These are phyloP conservation scores for Corythornis madagascariensis DNA, from an alignment of 2,113 vertebrate species.

Conservation along the genomic window DNA sequence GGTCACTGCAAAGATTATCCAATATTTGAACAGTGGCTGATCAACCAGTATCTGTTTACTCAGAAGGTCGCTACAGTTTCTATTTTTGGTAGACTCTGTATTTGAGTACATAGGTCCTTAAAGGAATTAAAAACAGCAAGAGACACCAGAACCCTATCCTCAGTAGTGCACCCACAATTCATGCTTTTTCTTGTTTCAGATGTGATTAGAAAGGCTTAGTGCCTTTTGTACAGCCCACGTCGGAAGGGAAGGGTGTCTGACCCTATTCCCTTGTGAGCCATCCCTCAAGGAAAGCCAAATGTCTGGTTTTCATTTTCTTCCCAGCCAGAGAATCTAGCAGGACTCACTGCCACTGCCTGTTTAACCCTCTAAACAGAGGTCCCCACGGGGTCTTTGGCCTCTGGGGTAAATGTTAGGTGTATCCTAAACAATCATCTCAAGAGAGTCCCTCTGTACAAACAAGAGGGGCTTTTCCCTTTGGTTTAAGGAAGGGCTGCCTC, in stretches of 20 bases:
- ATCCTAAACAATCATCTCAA: neutral
- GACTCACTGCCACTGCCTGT: neutral
- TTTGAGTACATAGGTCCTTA: neutral
- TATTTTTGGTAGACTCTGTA: neutral
- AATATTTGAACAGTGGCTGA: slow-evolving; percentile 34
- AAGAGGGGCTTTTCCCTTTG: accelerated
- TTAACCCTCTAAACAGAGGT: neutral
- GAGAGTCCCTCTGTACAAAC: neutral
- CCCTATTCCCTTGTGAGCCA: accelerated
- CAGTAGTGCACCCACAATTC: neutral
- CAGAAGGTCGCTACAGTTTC: neutral
- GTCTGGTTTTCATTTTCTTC: neutral
- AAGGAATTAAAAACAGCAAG: neutral
- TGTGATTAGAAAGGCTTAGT: accelerated
- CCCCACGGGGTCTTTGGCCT: accelerated
- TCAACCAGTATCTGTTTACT: slow-evolving; percentile 1
- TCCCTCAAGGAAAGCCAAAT: neutral
- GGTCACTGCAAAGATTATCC: slow-evolving; percentile 25
- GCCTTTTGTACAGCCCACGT: accelerated
- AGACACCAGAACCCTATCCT: neutral
- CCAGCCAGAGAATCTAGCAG: neutral
- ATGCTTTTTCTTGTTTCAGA: neutral
- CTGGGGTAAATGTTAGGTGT: neutral
- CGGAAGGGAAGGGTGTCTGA: neutral
- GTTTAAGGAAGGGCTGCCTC: accelerated